Base-by-base conservation (phyloP, 1,140 invertebrate genomes). In the Tetramorium alpestre region DNA sequence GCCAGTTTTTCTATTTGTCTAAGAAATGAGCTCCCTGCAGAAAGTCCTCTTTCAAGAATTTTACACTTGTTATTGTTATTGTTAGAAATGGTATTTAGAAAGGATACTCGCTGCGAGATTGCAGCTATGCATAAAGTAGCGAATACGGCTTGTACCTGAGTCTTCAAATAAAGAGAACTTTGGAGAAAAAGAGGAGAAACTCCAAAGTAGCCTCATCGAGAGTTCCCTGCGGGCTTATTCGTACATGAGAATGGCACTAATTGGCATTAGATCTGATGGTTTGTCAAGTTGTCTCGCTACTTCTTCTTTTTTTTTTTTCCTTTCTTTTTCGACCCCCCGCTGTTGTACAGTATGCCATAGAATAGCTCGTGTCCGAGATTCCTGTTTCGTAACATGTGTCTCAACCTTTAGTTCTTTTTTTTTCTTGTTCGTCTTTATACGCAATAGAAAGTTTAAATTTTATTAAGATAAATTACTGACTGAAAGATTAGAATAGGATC, bases 201-300 rank as follows among this genome's bases (percentile, higher is more conserved):
- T 87, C 38, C 67, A 44, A 75, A 82, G 92, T 92, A 92, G 89
- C 87, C 89, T 85, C 82, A 76, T 70, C 22, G 38, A 25, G 64
- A 64, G 78, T 70, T 88, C 77, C 86, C 90, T 86, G 87, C 58
- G 73, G 87, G 69, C 65, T 64, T 87, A 87, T 85, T 87, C 89
- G 89, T 90, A 85, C 90, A 84, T 86, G 90, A 89, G 93, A 95
- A 94, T 95, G 94, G 94, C 94, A 95, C 94, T 95, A 95, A 95
- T 95, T 95, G 94, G 94, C 94, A 94, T 95, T 95, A 94, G 93
- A 92, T 92, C 87, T 94, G 94, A 92, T 94, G 94, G 92, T 93
- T 95, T 94, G 92, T 94, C 94, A 91, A 93, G 93, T 92, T 88
- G 67, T 82, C 87, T 73, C 76, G 56, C 22, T 13, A 33, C 13